Base-by-base conservation (phyloP, 2,797 vertebrate genomes). In the Coregonus suidteri region DNA sequence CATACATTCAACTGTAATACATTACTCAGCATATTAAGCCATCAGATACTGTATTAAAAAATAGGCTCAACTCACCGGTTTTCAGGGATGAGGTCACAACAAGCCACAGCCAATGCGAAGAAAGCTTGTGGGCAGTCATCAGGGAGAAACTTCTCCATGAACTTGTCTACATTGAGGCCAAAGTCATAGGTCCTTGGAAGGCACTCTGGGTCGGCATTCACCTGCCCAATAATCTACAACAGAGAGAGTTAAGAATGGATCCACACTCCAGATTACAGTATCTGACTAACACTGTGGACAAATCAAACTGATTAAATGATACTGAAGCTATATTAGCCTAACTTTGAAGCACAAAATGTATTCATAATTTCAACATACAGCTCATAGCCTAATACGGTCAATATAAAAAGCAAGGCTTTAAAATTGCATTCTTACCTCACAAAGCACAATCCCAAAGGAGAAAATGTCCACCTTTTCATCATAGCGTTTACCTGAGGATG, bases 381-480 rank as follows among this genome's bases (percentile, higher is more conserved):
- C 41, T 41, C 41, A 47, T 13, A 47, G 41, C 41, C 9, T 47
- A 47, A 47, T 13, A 13, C 41, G 11, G 41, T 47, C 41, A 47
- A 47, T 13, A 69, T 69, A 15, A 25, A 18, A 67, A 30, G 14
- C 65, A 4, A 47, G 11, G 15, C 4, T 68, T 6, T 69, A 11
- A 25, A 71, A 74, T 7, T n/a, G 0, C 16, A 31, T 18, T 76
- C 95, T 94, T 86, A 98, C 97, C 96, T 98, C 97, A 3, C 96
- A 97, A 75, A 98, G 96, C 47, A 98, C 95, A 51, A 98, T 98
- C 73, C 97, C 97, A 84, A 96, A 98, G 34, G 97, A 98, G 92
- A 98, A 98, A 84, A 98, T 94, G 79, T 98, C 97, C 91, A 98
- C 97, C 1, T 96, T 98, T 87, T 98, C 97, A 56, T 98, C 97